Evolutionary conservation across 2,113 vertebrate species (phyloP).

Genomic region (Tupaia chinensis): DNA sequence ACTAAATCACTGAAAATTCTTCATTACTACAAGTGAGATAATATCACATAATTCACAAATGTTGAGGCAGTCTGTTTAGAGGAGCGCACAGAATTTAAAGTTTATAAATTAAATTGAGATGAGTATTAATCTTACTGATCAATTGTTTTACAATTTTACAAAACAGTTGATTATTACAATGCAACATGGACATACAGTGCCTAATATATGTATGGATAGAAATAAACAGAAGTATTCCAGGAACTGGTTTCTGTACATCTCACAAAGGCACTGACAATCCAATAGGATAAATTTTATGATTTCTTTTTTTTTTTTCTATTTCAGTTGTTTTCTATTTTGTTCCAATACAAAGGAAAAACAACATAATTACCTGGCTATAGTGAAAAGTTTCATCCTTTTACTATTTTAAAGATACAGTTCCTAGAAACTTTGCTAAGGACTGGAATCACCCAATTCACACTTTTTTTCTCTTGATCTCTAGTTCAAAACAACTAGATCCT

Average conservation of each 20-base stretch:
- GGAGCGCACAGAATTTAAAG: slow-evolving; percentile 6
- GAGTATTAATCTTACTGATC: slow-evolving; percentile 13
- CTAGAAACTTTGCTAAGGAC: background rate
- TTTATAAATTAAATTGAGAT: slow-evolving; percentile 19
- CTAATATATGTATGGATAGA: background rate
- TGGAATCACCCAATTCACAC: background rate
- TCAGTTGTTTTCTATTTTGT: background rate
- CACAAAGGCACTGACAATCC: background rate
- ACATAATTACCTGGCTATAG: background rate
- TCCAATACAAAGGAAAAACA: background rate
- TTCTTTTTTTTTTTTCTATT: background rate
- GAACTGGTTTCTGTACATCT: slow-evolving; percentile 9
- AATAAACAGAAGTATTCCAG: slow-evolving; percentile 49
- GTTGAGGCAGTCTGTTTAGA: background rate
- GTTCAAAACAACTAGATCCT: background rate
- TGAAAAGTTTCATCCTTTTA: background rate
- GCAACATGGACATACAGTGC: background rate
- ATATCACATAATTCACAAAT: slow-evolving; percentile 34
- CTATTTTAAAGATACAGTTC: too few species aligned
- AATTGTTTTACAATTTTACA: slow-evolving; percentile 1
- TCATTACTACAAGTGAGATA: slow-evolving; percentile 49
- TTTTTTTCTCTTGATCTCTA: background rate
- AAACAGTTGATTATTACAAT: slow-evolving; percentile 2
- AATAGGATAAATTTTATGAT: background rate
- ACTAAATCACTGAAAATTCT: slow-evolving; percentile 27